phyloP scores from a whole-genome alignment of 2,113 vertebrate species.

The Lethenteron reissneri region DNA sequence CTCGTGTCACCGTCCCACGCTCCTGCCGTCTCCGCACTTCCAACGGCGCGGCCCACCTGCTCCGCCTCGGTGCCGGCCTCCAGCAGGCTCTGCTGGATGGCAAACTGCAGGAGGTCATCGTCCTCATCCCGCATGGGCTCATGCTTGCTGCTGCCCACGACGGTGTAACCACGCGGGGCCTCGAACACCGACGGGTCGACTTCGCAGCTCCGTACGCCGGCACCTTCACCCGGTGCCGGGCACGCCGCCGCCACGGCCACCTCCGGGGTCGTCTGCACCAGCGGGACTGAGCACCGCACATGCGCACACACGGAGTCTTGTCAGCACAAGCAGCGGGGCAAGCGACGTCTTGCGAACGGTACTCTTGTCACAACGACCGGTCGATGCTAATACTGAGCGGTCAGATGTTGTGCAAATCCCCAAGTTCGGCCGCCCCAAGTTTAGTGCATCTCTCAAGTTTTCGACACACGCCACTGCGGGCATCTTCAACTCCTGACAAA shows the following conservation, averaged over 20 bases:
- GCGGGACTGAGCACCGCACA: not conserved
- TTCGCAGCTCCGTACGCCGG: constrained; percentile 29
- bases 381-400: too few relatives aligned
- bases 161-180: constrained; percentile 59
- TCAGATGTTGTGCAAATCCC: too few relatives aligned
- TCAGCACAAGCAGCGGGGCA: not conserved
- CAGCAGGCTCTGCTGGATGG: constrained; percentile 89
- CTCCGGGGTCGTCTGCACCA: not conserved
- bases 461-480: too few relatives aligned
- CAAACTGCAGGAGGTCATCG: constrained; percentile 69
- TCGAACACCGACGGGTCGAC: constrained; percentile 69
- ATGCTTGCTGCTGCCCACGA: constrained; percentile 53
- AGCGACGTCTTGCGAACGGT: too few relatives aligned
- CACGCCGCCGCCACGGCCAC: constrained; percentile 37
- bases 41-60: constrained; percentile 32
- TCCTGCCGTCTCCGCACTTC: not conserved
- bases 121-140: constrained; percentile 45
- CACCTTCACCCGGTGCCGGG: constrained; percentile 10
- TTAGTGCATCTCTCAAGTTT: too few relatives aligned
- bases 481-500: too few relatives aligned
- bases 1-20: not conserved
- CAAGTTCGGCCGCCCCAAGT: too few relatives aligned
- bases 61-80: constrained; percentile 79
- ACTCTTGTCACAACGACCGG: too few relatives aligned
- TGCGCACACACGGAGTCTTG: not conserved